These are phyloP conservation scores for Leptodactylus fuscus DNA, from an alignment of 2,113 vertebrate genomes.

Conservation along the genomic window DNA sequence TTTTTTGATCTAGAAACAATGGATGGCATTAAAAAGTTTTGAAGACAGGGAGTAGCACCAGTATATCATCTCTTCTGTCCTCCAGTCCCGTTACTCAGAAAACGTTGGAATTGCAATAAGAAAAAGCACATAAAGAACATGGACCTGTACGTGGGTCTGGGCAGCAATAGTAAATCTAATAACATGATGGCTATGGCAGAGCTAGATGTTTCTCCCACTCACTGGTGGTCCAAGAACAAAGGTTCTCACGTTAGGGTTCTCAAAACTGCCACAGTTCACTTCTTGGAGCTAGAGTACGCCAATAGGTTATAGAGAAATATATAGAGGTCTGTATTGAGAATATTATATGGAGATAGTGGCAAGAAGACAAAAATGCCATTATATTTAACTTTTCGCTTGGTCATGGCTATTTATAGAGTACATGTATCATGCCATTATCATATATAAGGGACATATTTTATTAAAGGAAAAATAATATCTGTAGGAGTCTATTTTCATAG, in stretches of 20 bases:
- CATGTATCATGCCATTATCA: not conserved
- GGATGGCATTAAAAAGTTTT: not conserved
- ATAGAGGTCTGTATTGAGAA: not conserved
- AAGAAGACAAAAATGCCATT: not conserved
- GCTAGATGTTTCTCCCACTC: not conserved
- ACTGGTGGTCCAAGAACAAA: not conserved
- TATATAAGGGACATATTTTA: not conserved
- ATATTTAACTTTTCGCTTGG: not conserved
- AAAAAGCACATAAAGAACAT: slow-evolving; percentile 62
- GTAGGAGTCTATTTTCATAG: slow-evolving; percentile 19
- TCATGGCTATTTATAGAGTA: not conserved
- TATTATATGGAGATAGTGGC: slow-evolving; percentile 15
- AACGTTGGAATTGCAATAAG: slow-evolving; percentile 51
- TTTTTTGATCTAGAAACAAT: not conserved
- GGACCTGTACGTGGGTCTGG: slow-evolving; percentile 60
- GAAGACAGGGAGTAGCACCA: not conserved
- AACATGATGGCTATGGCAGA: not conserved
- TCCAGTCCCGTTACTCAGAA: not conserved
- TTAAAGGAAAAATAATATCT: not conserved
- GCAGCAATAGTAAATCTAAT: slow-evolving; percentile 36
- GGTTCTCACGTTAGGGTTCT: not conserved
- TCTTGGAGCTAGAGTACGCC: not conserved
- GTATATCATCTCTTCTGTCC: slow-evolving; percentile 7
- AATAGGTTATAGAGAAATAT: slow-evolving; percentile 8
- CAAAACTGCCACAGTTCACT: not conserved